Evolutionary conservation across 1,140 invertebrate species (phyloP).

Genomic region (Drosophila bipectinata): DNA sequence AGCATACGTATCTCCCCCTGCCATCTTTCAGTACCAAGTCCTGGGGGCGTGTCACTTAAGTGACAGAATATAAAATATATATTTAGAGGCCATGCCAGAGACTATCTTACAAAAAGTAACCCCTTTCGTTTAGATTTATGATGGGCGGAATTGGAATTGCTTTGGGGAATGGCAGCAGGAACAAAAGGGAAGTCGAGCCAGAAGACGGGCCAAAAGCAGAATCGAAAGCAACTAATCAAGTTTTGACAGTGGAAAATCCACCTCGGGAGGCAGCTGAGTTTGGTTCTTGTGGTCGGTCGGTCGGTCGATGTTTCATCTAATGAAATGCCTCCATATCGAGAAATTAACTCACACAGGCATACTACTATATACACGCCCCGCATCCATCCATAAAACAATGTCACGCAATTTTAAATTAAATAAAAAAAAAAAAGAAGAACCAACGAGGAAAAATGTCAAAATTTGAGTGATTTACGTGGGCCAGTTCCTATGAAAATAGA

Average conservation of each 20-base stretch:
- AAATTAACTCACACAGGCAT: constrained; percentile 32
- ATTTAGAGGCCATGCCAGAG: constrained; percentile 40
- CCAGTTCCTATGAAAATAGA: constrained; percentile 65
- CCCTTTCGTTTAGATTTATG: constrained; percentile 71
- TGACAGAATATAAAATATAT: constrained; percentile 68
- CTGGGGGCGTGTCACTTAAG: constrained; percentile 51
- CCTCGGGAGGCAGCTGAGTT: constrained; percentile 58
- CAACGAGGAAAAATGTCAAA: constrained; percentile 68
- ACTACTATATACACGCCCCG: constrained; percentile 17
- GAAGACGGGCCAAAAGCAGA: constrained; percentile 33
- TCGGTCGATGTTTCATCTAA: constrained; percentile 45
- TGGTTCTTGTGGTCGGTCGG: constrained; percentile 40
- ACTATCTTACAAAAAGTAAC: constrained; percentile 58
- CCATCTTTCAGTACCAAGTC: constrained; percentile 7
- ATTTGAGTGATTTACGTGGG: constrained; percentile 82
- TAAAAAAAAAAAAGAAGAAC: constrained; percentile 21
- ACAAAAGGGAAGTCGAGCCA: constrained; percentile 17
- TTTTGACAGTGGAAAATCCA: constrained; percentile 77
- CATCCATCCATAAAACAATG: constrained; percentile 76
- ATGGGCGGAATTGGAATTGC: constrained; percentile 51
- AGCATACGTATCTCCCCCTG: not conserved
- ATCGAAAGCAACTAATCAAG: constrained; percentile 75
- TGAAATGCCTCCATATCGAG: constrained; percentile 65
- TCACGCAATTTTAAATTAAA: constrained; percentile 77
- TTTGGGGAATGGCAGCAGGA: constrained; percentile 23